Evolutionary conservation across 2,888 invertebrate species (phyloP).

Genomic region (Eupithecia exiguata): DNA sequence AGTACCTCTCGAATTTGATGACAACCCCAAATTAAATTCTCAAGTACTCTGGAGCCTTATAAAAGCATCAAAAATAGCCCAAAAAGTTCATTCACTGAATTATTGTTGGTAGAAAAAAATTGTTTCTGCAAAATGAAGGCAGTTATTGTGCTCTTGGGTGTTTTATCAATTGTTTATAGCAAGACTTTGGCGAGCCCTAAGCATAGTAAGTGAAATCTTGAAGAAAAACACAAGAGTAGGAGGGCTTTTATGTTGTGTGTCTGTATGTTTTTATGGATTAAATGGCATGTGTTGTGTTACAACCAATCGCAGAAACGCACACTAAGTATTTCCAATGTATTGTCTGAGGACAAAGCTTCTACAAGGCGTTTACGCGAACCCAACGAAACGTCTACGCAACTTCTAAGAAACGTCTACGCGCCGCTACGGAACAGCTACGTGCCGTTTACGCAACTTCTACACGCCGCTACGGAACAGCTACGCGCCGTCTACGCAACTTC

Average conservation of each 20-base stretch:
- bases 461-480: neutral
- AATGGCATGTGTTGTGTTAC: too few relatives aligned
- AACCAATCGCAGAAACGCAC: too few relatives aligned
- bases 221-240: too few relatives aligned
- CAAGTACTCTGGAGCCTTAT: conserved; percentile 47
- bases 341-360: too few relatives aligned
- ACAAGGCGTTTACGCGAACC: too few relatives aligned
- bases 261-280: too few relatives aligned
- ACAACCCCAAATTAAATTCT: conserved; percentile 53
- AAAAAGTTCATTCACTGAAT: conserved; percentile 37
- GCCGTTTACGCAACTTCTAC: neutral
- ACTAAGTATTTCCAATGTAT: too few relatives aligned
- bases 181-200: conserved; percentile 55
- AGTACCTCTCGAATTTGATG: conserved; percentile 45
- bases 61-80: conserved; percentile 47
- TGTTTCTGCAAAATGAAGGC: conserved; percentile 58
- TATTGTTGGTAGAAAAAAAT: conserved; percentile 44
- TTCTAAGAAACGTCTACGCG: neutral
- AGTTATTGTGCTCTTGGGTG: conserved; percentile 55
- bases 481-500: neutral
- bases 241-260: too few relatives aligned
- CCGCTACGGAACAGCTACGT: neutral
- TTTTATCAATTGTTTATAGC: conserved; percentile 57
- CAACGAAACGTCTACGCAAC: neutral
- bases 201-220: conserved; percentile 49